Evolutionary conservation across 2,888 invertebrate species (phyloP).

Genomic region (Aphidius colemani): DNA sequence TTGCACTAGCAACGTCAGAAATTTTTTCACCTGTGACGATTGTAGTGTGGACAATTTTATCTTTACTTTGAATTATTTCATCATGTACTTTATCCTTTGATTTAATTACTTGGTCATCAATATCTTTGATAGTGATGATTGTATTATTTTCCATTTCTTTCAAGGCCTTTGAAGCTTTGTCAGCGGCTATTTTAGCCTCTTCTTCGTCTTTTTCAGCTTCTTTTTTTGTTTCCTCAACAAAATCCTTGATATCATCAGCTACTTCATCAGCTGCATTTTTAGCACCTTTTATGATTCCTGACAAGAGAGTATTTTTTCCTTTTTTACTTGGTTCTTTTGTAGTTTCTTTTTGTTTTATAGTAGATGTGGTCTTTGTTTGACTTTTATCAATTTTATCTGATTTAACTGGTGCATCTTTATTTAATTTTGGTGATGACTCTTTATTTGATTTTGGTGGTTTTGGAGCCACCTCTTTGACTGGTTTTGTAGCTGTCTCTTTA

Average conservation of each 20-base stretch:
- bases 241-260: constrained; percentile 38
- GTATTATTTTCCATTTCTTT: constrained; percentile 30
- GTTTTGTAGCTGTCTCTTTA: neutral
- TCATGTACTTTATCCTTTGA: constrained; percentile 6
- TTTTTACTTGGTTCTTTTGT: constrained; percentile 27
- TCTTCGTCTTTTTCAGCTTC: constrained; percentile 35
- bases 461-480: neutral
- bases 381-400: constrained; percentile 21
- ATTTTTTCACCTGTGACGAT: no score
- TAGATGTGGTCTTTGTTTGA: constrained; percentile 29
- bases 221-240: constrained; percentile 37
- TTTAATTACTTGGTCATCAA: constrained; percentile 12
- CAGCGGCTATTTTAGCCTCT: constrained; percentile 37
- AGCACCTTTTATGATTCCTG: constrained; percentile 43
- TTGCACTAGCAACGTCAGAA: no score
- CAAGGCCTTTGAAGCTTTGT: constrained; percentile 24
- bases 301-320: constrained; percentile 42
- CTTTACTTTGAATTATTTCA: constrained; percentile 8
- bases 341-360: constrained; percentile 19
- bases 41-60: neutral
- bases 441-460: constrained; percentile 29
- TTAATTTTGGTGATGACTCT: constrained; percentile 35
- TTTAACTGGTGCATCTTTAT: constrained; percentile 29
- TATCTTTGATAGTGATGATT: neutral
- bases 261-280: constrained; percentile 41